phyloP scores from a whole-genome alignment of 2,888 invertebrate genomes.

The Pseudeuparius sepicola region DNA sequence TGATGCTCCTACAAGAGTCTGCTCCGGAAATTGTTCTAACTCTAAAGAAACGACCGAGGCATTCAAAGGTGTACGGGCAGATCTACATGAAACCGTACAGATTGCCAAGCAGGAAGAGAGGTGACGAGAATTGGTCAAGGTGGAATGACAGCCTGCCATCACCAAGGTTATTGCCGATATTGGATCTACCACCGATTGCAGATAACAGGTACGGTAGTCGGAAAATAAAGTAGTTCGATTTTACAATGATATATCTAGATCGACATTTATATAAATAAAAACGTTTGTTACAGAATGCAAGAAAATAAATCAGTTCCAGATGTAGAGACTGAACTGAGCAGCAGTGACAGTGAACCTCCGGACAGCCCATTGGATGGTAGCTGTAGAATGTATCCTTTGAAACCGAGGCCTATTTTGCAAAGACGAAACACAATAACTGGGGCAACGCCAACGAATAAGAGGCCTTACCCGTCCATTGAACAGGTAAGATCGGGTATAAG shows the following conservation, averaged over 20 bases:
- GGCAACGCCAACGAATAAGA: constrained; percentile 55
- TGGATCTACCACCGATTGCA: constrained; percentile 48
- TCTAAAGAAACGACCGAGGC: constrained; percentile 72
- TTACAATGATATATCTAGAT: no score
- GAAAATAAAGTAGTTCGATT: no score
- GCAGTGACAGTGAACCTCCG: constrained; percentile 48
- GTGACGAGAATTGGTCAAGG: constrained; percentile 46
- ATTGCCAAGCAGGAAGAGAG: constrained; percentile 60
- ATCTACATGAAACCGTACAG: constrained; percentile 63
- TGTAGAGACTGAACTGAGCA: constrained; percentile 37
- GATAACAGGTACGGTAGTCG: no score
- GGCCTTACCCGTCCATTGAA: constrained; percentile 56
- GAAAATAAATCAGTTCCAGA: no score
- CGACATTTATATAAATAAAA: no score
- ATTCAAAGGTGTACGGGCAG: constrained; percentile 69
- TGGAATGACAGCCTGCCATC: constrained; percentile 63
- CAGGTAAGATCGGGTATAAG: no score
- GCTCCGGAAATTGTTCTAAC: constrained; percentile 74
- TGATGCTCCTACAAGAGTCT: constrained; percentile 63
- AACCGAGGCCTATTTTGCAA: constrained; percentile 65
- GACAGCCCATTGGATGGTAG: constrained; percentile 40
- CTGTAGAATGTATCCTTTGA: constrained; percentile 59
- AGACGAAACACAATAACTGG: constrained; percentile 85
- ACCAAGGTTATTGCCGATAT: constrained; percentile 52
- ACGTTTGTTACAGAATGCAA: no score